Base-by-base conservation (phyloP, 2,113 vertebrate species). In the Mustela nigripes region DNA sequence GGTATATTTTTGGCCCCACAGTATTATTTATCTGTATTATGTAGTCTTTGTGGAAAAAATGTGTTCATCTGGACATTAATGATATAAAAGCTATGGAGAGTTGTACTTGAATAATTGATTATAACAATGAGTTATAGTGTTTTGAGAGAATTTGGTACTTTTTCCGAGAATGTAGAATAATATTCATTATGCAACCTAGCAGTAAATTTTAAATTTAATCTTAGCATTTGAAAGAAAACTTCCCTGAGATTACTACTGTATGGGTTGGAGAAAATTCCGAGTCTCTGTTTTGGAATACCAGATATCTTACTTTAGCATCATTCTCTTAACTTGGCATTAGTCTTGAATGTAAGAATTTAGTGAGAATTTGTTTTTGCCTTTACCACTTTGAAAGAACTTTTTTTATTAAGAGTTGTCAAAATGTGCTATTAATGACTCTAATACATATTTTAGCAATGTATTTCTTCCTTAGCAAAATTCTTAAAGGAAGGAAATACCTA, bases 161-260 rank as follows among this genome's bases (percentile, higher is more conserved):
- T 53, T 94, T 95, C n/a, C 11, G 11, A 73, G 26, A 84, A 84
- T 79, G 1, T 83, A 63, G 48, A 94, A 39, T 89, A 63, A 65
- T 95, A 91, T 84, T 93, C 28, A 69, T 88, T 24, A 39, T 69
- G 80, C 21, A 81, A 11, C 1, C 18, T 79, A 33, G 22, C 31
- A 84, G 7, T 92, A 88, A 86, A 88, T 95, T 88, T 56, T 83
- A 80, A 58, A 60, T 91, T 94, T 95, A 63, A 88, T 71, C 19
- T 91, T 93, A 39, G 2, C 79, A 80, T 67, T 94, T 33, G 80
- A 86, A 89, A 31, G 67, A 74, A 95, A 92, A 50, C 62, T 92
- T 58, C 39, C 89, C 31, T 83, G 10, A 82, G 48, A 50, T 45
- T 2, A 56, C 45, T 84, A 50, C 8, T 81, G 6, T 12, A 76